Evolutionary conservation across 2,113 vertebrate species (phyloP).

Genomic region (Hippocampus mohnikei): DNA sequence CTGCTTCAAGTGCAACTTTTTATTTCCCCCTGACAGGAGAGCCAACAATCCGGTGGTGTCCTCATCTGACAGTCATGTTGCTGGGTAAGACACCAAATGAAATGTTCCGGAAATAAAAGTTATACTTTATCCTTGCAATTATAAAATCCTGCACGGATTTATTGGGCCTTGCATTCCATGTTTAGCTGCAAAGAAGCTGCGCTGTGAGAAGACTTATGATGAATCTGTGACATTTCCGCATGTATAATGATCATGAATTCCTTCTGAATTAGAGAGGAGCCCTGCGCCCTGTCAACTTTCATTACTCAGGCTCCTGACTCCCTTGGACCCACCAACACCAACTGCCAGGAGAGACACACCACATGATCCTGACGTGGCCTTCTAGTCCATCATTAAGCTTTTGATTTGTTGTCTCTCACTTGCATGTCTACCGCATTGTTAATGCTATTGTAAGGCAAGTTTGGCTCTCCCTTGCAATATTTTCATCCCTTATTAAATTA

Average conservation of each 20-base stretch:
- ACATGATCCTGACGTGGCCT: conserved; percentile 47
- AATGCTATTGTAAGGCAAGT: neutral
- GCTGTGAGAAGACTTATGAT: conserved; percentile 52
- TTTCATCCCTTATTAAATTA: neutral
- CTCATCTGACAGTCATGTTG: conserved; percentile 37
- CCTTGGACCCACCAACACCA: conserved; percentile 43
- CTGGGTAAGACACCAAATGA: conserved; percentile 58
- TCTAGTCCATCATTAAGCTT: conserved; percentile 17
- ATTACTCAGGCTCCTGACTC: conserved; percentile 71
- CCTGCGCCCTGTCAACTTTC: conserved; percentile 56
- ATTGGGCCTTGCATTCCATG: conserved; percentile 51
- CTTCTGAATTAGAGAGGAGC: conserved; percentile 62
- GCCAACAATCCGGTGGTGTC: conserved; percentile 34
- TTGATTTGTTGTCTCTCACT: conserved; percentile 26
- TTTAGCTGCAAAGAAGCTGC: conserved; percentile 47
- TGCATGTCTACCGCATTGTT: conserved; percentile 12
- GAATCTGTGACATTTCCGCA: conserved; percentile 46
- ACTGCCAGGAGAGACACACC: conserved; percentile 43
- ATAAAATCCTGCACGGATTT: conserved; percentile 54
- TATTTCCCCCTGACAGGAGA: conserved; percentile 47
- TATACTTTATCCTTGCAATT: conserved; percentile 58
- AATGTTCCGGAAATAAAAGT: conserved; percentile 42
- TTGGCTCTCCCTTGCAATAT: neutral
- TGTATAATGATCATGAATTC: conserved; percentile 52
- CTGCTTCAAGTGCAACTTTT: conserved; percentile 42